Percentiles rank a stretch among this genome's conserved stretches.
Evolutionary conservation across 2,797 vertebrate species (phyloP).

Genomic region (Lepus townsendii): DNA sequence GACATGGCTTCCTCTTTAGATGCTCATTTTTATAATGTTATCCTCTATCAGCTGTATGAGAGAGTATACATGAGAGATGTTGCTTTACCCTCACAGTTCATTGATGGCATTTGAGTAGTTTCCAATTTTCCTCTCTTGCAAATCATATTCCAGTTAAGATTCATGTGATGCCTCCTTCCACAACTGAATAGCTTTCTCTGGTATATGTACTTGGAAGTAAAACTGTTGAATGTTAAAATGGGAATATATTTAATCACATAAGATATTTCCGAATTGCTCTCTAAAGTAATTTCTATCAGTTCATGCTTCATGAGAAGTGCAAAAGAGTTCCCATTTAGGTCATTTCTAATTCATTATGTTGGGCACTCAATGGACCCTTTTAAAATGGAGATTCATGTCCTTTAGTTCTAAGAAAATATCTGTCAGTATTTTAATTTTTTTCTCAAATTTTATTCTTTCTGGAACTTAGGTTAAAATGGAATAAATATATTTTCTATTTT

Average conservation of each 20-base stretch:
- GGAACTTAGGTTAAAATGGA: background rate
- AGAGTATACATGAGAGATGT: background rate
- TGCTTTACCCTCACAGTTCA: background rate
- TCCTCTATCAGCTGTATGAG: no score
- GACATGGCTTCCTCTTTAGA: background rate
- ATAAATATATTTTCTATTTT: background rate
- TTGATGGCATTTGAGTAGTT: background rate
- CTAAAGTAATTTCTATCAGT: conserved; percentile 49
- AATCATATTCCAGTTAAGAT: conserved; percentile 26
- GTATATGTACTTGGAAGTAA: background rate
- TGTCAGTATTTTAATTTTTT: background rate
- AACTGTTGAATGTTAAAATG: background rate
- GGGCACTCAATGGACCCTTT: conserved; percentile 10
- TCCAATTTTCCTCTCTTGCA: background rate
- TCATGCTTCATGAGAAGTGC: background rate
- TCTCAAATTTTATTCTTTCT: conserved; percentile 33
- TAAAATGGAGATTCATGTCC: background rate
- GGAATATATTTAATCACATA: background rate
- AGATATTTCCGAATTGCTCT: conserved; percentile 22
- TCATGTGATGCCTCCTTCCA: background rate
- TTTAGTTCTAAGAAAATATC: conserved; percentile 28
- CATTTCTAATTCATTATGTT: conserved; percentile 21
- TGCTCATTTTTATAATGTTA: background rate
- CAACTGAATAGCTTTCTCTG: background rate
- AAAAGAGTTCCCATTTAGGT: conserved; percentile 34